Base-by-base conservation (phyloP, 2,797 vertebrate genomes). In the Benthosema pterotum region DNA sequence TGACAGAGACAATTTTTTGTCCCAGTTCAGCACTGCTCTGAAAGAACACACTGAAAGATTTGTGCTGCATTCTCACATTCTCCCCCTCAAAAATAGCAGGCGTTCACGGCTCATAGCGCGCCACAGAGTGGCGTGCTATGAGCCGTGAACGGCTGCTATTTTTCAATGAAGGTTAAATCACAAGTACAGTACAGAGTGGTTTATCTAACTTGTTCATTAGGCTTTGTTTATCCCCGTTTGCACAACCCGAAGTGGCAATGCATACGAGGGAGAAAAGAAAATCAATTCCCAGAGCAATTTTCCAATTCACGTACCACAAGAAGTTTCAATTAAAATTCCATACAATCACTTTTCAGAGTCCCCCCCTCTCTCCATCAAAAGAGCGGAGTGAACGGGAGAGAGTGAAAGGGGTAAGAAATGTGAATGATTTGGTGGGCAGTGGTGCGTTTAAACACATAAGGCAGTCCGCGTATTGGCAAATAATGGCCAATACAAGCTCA, bases 241-340 rank as follows among this genome's bases (percentile, higher is more conserved):
- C 16, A 45, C 80, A 77, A 90, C 90, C 85, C 85, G 78, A 75
- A 87, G 86, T 83, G 83, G 83, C 75, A 68, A 84, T 52, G 66
- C 78, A 83, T 78, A 80, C 82, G 82, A 85, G 85, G 85, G 85
- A 69, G 77, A 13, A 17, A 53, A 53, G 32, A 88, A 86, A 89
- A 87, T 87, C 85, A 82, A 89, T 89, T 90, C 81, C 84, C 88
- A 53, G 76, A 87, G 86, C 88, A 89, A 89, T 91, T 90, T 91
- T 89, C 88, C 86, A 89, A 88, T 87, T 86, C 87, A 89, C 78
- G 85, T 87, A 82, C 84, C 87, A 85, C 83, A 85, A 85, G 89
- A 89, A 89, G 84, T 87, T 90, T 89, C 86, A 89, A 90, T 89
- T 91, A 90, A 90, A 89, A 87, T 85, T 87, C 88, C 79, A 84